Evolutionary conservation across 35 echinoderm and acorn worm species (phyloP).

Genomic region (Anneissia japonica): DNA sequence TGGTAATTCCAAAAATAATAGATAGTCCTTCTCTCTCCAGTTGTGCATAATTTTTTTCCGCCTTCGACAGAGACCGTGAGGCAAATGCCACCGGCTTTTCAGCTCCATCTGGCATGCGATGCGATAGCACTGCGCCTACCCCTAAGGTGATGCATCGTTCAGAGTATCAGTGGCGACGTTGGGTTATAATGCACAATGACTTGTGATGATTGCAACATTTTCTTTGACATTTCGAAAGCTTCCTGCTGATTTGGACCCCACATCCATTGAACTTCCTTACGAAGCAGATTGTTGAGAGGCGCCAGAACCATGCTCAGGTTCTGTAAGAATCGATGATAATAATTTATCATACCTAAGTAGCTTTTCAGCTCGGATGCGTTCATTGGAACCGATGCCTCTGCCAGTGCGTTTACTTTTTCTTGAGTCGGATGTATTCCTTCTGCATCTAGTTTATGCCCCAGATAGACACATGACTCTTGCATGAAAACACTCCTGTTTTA

Average conservation of each 20-base stretch:
- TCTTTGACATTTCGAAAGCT: conserved; percentile 40
- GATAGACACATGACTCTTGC: not conserved
- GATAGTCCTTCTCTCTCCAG: conserved; percentile 60
- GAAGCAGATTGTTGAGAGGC: conserved; percentile 38
- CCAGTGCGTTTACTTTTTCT: conserved; percentile 36
- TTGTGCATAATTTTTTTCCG: conserved; percentile 44
- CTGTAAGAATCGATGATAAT: conserved; percentile 44
- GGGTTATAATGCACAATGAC: conserved; percentile 46
- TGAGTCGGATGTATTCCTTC: conserved; percentile 31
- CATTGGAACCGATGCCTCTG: conserved; percentile 31
- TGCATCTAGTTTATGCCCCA: not conserved
- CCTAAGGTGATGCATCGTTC: conserved; percentile 47
- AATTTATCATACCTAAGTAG: conserved; percentile 52
- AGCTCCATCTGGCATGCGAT: conserved; percentile 1
- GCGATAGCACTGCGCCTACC: conserved; percentile 38
- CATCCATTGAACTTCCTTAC: conserved; percentile 32
- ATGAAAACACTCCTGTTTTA: conserved; percentile 46
- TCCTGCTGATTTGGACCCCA: conserved; percentile 24
- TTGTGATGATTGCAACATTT: conserved; percentile 23
- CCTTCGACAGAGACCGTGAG: conserved; percentile 12
- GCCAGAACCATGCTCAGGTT: conserved; percentile 45
- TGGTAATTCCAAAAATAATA: conserved; percentile 28
- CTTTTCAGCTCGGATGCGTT: conserved; percentile 42
- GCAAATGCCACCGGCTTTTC: conserved; percentile 47
- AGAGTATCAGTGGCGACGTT: conserved; percentile 6